phyloP scores from a whole-genome alignment of 2,797 vertebrate species.

The Thamnophis elegans region DNA sequence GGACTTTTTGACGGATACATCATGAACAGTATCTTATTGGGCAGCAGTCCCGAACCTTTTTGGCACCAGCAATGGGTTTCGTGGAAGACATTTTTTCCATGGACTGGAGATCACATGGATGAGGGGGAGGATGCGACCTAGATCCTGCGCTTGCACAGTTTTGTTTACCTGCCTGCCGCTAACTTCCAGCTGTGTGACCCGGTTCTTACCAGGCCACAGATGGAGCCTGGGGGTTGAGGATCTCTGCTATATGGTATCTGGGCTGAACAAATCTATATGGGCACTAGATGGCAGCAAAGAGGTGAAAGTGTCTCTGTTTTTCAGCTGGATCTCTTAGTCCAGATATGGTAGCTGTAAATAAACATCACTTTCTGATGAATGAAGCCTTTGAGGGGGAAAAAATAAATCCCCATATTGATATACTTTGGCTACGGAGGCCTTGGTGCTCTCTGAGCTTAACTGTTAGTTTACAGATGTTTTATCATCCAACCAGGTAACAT shows the following conservation, averaged over 20 bases:
- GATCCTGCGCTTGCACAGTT: not conserved
- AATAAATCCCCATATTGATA: not conserved
- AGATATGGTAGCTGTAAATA: not conserved
- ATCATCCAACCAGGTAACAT: not conserved
- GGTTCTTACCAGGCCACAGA: not conserved
- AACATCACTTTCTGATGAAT: not conserved
- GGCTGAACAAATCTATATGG: not conserved
- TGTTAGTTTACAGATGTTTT: not conserved
- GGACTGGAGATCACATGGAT: not conserved
- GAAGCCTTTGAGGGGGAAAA: not conserved
- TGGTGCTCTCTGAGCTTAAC: not conserved
- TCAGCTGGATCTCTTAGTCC: not conserved
- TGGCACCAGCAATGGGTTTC: not conserved
- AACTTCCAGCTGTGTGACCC: not conserved
- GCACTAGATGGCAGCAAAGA: not conserved
- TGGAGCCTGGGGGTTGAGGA: not conserved
- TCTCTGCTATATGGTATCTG: not conserved
- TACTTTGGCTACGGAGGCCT: not conserved
- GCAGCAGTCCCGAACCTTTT: not conserved
- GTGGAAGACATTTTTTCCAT: not conserved
- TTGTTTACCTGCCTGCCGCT: not conserved
- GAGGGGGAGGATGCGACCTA: not conserved
- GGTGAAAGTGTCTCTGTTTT: not conserved
- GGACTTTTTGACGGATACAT: not conserved
- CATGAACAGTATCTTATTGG: not conserved